A percentile compares a stretch with the other conserved stretches of the same genome.
These are phyloP conservation scores for Troides aeacus DNA, from an alignment of 2,888 invertebrate species.

Conservation along the genomic window DNA sequence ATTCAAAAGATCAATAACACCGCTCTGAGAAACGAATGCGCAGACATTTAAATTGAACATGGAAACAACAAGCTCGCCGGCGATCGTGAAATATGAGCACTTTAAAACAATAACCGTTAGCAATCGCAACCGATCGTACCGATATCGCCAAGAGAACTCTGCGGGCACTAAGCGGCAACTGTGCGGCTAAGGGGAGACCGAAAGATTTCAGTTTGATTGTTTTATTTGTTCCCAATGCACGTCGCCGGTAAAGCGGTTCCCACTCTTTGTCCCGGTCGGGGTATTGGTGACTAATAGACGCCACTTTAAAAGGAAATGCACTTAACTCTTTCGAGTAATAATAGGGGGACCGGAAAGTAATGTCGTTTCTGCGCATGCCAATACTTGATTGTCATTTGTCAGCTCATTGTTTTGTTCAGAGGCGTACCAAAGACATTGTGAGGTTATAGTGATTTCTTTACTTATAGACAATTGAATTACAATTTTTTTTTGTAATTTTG, in stretches of 20 bases:
- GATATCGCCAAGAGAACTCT: conserved; percentile 23
- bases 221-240: conserved; percentile 25
- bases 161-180: not conserved
- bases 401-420: too few species aligned
- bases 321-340: conserved; percentile 18
- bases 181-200: conserved; percentile 3
- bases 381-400: too few species aligned
- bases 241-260: conserved; percentile 17
- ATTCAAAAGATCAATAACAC: conserved; percentile 11
- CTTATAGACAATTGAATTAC: too few species aligned
- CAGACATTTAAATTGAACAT: conserved; percentile 19
- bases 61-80: conserved; percentile 27
- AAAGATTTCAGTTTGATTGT: conserved; percentile 26
- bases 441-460: too few species aligned
- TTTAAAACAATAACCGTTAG: conserved; percentile 40
- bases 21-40: conserved; percentile 14
- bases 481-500: too few species aligned
- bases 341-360: too few species aligned
- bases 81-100: conserved; percentile 38
- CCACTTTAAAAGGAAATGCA: conserved; percentile 7
- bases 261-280: conserved; percentile 14
- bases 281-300: conserved; percentile 19
- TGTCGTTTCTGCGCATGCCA: too few species aligned
- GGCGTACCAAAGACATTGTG: too few species aligned
- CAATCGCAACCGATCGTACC: conserved; percentile 29